These are phyloP conservation scores for Elephantulus edwardii DNA, from an alignment of 2,113 vertebrate genomes.

Conservation along the genomic window DNA sequence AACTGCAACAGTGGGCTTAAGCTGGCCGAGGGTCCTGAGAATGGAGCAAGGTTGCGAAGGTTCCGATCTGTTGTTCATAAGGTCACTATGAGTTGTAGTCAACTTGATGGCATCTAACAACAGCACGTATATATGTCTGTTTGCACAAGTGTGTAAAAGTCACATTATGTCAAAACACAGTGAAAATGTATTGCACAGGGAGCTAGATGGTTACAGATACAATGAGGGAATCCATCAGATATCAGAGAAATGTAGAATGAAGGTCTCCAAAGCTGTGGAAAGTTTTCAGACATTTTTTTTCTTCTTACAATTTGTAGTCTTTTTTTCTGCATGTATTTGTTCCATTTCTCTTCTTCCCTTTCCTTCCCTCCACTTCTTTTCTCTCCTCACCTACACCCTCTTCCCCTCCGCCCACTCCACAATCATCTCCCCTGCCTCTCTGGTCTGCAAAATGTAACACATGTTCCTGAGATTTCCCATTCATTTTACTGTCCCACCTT, in stretches of 20 bases:
- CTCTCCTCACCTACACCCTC: neutral
- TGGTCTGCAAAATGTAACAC: neutral
- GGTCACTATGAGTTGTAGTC: too few relatives aligned
- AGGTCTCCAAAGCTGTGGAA: fast-evolving
- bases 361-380: neutral
- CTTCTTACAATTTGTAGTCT: too few relatives aligned
- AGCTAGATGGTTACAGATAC: neutral
- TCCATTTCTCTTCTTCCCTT: neutral
- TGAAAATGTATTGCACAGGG: neutral
- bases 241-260: neutral
- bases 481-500: neutral
- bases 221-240: neutral
- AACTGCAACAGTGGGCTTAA: neutral
- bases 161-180: neutral
- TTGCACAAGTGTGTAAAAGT: neutral
- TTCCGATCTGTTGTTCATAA: too few relatives aligned
- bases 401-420: neutral
- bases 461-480: neutral
- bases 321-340: neutral
- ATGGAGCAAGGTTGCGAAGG: too few relatives aligned
- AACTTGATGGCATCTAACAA: too few relatives aligned
- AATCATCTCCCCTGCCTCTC: neutral
- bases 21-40: neutral
- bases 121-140: too few relatives aligned
- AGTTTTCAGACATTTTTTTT: too few relatives aligned